Evolutionary conservation across 2,113 vertebrate genomes (phyloP), one percentile per base, ranked within the genome.

Genomic region (Neolamprologus tretocephalus): DNA sequence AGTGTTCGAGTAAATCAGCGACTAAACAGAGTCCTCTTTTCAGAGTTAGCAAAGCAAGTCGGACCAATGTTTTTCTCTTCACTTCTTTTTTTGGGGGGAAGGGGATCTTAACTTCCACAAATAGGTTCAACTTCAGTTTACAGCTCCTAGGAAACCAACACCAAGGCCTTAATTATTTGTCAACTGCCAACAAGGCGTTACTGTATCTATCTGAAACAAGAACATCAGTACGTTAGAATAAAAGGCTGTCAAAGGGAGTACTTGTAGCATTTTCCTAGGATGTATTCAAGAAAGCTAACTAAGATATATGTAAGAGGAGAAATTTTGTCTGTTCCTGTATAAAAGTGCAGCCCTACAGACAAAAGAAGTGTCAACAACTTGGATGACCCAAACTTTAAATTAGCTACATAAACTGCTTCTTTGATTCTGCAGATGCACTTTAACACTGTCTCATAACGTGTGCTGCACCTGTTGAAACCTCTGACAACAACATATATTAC

Each of bases 101-200:
- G 40, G 68, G 21, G 17, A 78, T 78, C 45, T 78, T 31, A 78
- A 79, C 51, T 82, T 53, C 55, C 55, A 84, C 66, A 81, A 91
- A 93, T 84, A 84, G 79, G 88, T 94, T 92, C 71, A 93, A 84
- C 87, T 53, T 85, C 79, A 84, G 90, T 86, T 89, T 83, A 80
- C 19, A 84, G 78, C 87, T 91, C 93, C 92, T 19, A 3, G 94
- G 93, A 78, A 93, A 95, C 94, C 82, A 55, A 86, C 84, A 83
- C 82, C 68, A 75, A 85, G 58, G 57, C 57, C 10, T 68, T 57
- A 89, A 88, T 53, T 87, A 84, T 92, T 92, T 87, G 87, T 88
- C 79, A 92, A 79, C 82, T 89, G 82, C 86, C 79, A 89, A 66
- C 35, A 33, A 89, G 84, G 82, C 75, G 16, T 83, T 47, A 79